Percentiles rank a stretch among this genome's conserved stretches.
Conservation (phyloP, 1,140 invertebrate genomes). For the Aphelenchoides fujianensis region DNA sequence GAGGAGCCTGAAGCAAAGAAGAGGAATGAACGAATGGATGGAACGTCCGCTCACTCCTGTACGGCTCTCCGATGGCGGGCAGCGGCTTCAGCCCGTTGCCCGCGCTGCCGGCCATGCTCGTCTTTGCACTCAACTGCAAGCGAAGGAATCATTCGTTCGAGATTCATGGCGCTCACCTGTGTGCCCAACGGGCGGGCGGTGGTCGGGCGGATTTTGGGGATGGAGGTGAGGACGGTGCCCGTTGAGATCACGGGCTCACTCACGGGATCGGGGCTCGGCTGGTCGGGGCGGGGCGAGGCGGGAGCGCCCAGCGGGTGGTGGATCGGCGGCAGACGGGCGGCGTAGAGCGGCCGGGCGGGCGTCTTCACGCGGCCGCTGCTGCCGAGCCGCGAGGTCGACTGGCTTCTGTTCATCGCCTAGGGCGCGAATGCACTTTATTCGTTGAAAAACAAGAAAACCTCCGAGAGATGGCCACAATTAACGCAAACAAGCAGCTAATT, state of each 20-base stretch:
- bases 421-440: not conserved
- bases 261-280: not conserved
- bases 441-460: not conserved
- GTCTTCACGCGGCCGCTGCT: not conserved
- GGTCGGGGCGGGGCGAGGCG: not conserved
- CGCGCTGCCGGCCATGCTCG: not conserved
- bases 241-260: conserved; percentile 14
- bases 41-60: not conserved
- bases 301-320: conserved; percentile 18
- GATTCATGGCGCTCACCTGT: conserved; percentile 3
- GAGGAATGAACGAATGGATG: not conserved
- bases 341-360: conserved; percentile 4
- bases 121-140: too few relatives aligned
- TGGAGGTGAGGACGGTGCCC: not conserved
- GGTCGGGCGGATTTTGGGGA: conserved; percentile 10
- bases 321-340: conserved; percentile 16
- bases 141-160: too few relatives aligned
- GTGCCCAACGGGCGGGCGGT: conserved; percentile 14
- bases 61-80: conserved; percentile 12
- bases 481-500: too few relatives aligned
- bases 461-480: too few relatives aligned
- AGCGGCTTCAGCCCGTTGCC: conserved; percentile 9
- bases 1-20: not conserved
- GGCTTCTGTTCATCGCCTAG: not conserved
- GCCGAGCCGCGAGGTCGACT: not conserved